phyloP scores from a whole-genome alignment of 2,797 vertebrate species.

The Sternotherus odoratus region DNA sequence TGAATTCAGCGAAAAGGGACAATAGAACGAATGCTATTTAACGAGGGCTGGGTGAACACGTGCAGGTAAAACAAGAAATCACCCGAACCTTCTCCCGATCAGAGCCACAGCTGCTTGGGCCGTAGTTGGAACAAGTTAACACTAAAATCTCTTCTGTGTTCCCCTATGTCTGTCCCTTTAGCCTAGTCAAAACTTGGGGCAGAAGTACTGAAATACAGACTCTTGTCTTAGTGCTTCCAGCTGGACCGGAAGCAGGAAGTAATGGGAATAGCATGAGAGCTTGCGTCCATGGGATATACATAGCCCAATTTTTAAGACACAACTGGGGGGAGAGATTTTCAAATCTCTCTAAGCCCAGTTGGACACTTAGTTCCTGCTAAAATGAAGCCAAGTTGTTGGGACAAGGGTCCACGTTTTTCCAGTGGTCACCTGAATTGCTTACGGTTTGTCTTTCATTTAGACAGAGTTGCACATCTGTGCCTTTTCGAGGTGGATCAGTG shows the following conservation, averaged over 20 bases:
- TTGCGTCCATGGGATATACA: not conserved
- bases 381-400: not conserved
- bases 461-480: accelerated
- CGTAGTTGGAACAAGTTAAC: not conserved
- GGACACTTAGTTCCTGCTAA: not conserved
- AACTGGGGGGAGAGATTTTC: not conserved
- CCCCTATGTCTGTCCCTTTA: not conserved
- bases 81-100: not conserved
- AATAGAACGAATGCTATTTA: not conserved
- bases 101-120: not conserved
- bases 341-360: not conserved
- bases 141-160: not conserved
- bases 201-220: not conserved
- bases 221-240: not conserved
- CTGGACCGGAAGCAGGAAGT: not conserved
- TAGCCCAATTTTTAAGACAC: not conserved
- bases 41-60: not conserved
- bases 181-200: not conserved
- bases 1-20: not conserved
- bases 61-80: not conserved
- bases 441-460: not conserved
- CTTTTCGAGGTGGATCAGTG: not conserved
- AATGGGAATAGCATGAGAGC: not conserved
- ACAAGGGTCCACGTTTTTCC: not conserved
- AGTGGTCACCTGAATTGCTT: not conserved